These are phyloP conservation scores for Tachycineta bicolor DNA, from an alignment of 2,113 vertebrate species.

Conservation along the genomic window DNA sequence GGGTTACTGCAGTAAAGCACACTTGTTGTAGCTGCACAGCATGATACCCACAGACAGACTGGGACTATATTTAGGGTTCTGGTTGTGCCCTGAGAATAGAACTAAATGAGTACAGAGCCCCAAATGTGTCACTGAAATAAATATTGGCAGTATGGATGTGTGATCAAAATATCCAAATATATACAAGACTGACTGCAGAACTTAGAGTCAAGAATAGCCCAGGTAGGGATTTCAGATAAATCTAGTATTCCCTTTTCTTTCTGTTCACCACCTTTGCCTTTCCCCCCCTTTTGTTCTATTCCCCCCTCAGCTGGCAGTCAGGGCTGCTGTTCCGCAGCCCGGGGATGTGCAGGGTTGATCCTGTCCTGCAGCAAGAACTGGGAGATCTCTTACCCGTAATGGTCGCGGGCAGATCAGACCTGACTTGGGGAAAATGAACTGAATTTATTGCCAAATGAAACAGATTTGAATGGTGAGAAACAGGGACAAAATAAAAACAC, in stretches of 20 bases:
- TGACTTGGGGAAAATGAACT: background rate
- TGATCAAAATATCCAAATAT: slow-evolving; percentile 55
- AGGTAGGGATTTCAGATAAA: background rate
- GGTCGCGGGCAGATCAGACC: background rate
- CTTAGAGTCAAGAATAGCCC: background rate
- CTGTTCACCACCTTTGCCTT: background rate
- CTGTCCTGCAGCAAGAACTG: background rate
- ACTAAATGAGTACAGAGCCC: slow-evolving; percentile 21
- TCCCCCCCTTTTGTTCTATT: background rate
- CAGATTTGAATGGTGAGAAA: background rate
- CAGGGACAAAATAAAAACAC: background rate
- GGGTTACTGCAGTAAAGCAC: slow-evolving; percentile 9
- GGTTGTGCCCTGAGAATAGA: slow-evolving; percentile 45
- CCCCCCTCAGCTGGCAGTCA: background rate
- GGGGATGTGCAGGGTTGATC: background rate
- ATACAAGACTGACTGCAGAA: slow-evolving; percentile 41
- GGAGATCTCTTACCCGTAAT: background rate
- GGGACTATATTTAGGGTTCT: slow-evolving; percentile 60
- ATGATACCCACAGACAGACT: slow-evolving; percentile 53
- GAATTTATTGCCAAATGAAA: background rate
- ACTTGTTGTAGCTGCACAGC: slow-evolving; percentile 38
- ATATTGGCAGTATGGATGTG: slow-evolving; percentile 48
- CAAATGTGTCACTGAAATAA: slow-evolving; percentile 42
- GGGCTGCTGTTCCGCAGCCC: background rate
- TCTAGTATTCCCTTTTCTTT: background rate